A percentile compares a stretch with the other conserved stretches of the same genome.
phyloP scores from a whole-genome alignment of 1,140 invertebrate genomes.

The Calephelis nemesis region DNA sequence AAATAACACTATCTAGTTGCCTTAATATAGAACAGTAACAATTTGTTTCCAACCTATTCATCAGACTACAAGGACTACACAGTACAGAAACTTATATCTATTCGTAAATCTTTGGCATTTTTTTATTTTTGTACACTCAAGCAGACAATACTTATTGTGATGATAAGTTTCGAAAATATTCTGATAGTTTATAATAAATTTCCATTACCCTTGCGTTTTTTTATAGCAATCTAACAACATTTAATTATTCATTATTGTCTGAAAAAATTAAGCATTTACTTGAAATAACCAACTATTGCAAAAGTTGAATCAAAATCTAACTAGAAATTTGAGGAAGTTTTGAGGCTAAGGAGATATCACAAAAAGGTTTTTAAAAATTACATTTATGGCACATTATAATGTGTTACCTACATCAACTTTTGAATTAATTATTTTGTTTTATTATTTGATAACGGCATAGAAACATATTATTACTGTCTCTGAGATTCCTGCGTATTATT shows the following conservation, averaged over 20 bases:
- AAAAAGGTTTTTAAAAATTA: slow-evolving; percentile 27
- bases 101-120: slow-evolving; percentile 75
- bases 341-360: slow-evolving; percentile 25
- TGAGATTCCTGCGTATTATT: slow-evolving; percentile 66
- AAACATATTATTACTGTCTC: slow-evolving; percentile 77
- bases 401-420: not conserved
- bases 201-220: too few relatives aligned
- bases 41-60: slow-evolving; percentile 70
- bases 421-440: slow-evolving; percentile 1
- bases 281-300: too few relatives aligned
- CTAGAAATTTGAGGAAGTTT: too few relatives aligned
- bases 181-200: slow-evolving; percentile 16
- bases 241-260: too few relatives aligned
- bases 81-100: slow-evolving; percentile 65
- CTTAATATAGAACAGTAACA: slow-evolving; percentile 70
- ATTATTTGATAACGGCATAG: slow-evolving; percentile 47
- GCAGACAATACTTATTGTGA: slow-evolving; percentile 48
- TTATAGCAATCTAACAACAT: too few relatives aligned
- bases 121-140: slow-evolving; percentile 25
- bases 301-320: too few relatives aligned
- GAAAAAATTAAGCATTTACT: not conserved
- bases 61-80: slow-evolving; percentile 48
- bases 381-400: slow-evolving; percentile 46
- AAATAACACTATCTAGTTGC: slow-evolving; percentile 66
- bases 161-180: slow-evolving; percentile 30